A percentile compares a stretch with the other conserved stretches of the same genome.
These are phyloP conservation scores for Edolisoma coerulescens DNA, from an alignment of 2,113 vertebrate species.

Conservation along the genomic window DNA sequence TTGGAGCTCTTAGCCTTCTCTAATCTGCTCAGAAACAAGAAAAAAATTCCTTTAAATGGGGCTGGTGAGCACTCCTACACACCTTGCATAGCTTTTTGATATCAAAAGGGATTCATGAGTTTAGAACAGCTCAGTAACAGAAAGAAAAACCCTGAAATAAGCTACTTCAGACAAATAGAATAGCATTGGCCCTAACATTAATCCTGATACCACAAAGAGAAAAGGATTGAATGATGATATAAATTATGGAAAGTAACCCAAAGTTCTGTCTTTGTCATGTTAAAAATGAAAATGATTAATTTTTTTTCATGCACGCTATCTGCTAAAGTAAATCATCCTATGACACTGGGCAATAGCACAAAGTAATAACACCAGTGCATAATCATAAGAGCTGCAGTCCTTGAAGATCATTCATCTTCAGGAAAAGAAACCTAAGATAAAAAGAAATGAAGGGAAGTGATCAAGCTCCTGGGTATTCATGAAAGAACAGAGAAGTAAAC, in stretches of 20 bases:
- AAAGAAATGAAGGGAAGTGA: neutral
- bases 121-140: neutral
- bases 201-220: neutral
- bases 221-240: neutral
- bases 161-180: neutral
- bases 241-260: neutral
- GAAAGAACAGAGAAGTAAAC: neutral
- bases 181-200: neutral
- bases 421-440: neutral
- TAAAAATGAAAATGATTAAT: neutral
- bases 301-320: neutral
- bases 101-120: neutral
- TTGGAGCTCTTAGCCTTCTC: neutral
- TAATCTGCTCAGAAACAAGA: neutral
- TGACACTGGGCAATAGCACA: neutral
- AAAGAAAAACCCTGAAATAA: neutral
- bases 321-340: conserved; percentile 2
- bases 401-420: neutral
- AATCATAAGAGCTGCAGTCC: neutral
- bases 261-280: neutral
- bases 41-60: neutral
- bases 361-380: neutral
- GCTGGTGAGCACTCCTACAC: neutral
- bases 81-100: neutral
- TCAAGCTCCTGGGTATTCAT: neutral